A percentile compares a stretch with the other conserved stretches of the same genome.
Conservation (phyloP, 2,888 invertebrate genomes). For the Agrenia bidenticulata region DNA sequence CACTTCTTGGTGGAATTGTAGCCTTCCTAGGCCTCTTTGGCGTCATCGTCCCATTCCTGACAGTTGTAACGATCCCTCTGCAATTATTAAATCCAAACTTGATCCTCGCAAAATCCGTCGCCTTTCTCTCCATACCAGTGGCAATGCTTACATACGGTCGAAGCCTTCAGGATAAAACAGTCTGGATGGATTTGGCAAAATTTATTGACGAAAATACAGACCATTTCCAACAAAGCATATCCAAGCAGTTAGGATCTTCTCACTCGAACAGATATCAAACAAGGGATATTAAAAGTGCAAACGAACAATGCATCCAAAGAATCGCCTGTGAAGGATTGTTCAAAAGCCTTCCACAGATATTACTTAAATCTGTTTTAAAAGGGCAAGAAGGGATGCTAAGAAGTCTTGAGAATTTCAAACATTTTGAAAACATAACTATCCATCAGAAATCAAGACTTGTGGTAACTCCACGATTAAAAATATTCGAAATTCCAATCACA, state of each 20-base stretch:
- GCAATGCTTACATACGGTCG: not conserved
- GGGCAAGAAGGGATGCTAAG: not conserved
- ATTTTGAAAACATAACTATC: constrained; percentile 6
- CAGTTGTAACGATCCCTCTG: not conserved
- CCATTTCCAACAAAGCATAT: no score
- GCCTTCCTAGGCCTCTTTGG: not conserved
- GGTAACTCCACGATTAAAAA: no score
- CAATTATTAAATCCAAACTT: not conserved
- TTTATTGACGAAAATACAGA: no score
- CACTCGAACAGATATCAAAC: no score
- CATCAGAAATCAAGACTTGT: no score
- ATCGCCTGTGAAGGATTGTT: constrained; percentile 30
- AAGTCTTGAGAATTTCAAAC: not conserved
- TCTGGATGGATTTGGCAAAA: not conserved
- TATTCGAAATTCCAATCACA: no score
- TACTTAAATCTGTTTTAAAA: not conserved
- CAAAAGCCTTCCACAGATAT: constrained; percentile 26
- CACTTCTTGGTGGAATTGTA: not conserved
- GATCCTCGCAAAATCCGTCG: constrained; percentile 1
- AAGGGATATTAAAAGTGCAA: no score
- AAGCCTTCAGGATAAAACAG: not conserved
- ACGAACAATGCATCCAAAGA: constrained; percentile 25
- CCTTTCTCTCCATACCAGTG: not conserved
- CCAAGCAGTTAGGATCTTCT: no score
- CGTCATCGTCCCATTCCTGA: constrained; percentile 1